Base-by-base conservation (phyloP, 2,888 invertebrate genomes). In the Sinodicranocentrus sp. region DNA sequence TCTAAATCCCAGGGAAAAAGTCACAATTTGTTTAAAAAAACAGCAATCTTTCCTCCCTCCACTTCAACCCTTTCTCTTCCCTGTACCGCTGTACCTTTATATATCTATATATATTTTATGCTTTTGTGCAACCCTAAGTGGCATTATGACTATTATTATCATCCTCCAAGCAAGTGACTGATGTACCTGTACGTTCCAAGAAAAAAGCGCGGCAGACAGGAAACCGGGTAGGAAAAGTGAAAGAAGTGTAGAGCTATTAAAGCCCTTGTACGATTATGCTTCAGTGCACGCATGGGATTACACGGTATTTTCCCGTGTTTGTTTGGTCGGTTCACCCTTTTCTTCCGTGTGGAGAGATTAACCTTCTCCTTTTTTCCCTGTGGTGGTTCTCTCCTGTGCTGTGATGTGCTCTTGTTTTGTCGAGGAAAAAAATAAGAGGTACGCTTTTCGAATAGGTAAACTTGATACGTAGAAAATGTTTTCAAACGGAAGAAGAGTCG, bases 281-380 rank as follows among this genome's bases (percentile, higher is more conserved):
- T 67, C 67, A 77, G 39, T 77, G 76, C 76, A 77, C 76, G 76
- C 76, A 67, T 67, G 76, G 76, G 76, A 77, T 77, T 77, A 77
- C 76, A 77, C 48, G 76, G 76, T 68, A 77, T 77, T 77, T 77
- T 70, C 82, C 82, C 59, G 52, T 82, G 76, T 82, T 82, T 76
- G 76, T 82, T 70, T 82, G 82, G 61, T 82, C 76, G 59, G 68
- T 70, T 77, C 76, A 77, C 76, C 76, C 76, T 77, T 33, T 77
- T 77, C 67, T 43, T 67, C 67, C 19, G 52, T 77, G 57, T 25
- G 39, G 57, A 73, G 63, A 77, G 67, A 77, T 77, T 77, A 77
- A 77, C 76, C 76, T 77, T 77, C 67, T 77, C 67, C 54, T 77
- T 70, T 75, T 77, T 52, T 65, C 76, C 44, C 52, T 65, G 54